Evolutionary conservation across 2,888 invertebrate species (phyloP).

Genomic region (Amphipoea lucens): DNA sequence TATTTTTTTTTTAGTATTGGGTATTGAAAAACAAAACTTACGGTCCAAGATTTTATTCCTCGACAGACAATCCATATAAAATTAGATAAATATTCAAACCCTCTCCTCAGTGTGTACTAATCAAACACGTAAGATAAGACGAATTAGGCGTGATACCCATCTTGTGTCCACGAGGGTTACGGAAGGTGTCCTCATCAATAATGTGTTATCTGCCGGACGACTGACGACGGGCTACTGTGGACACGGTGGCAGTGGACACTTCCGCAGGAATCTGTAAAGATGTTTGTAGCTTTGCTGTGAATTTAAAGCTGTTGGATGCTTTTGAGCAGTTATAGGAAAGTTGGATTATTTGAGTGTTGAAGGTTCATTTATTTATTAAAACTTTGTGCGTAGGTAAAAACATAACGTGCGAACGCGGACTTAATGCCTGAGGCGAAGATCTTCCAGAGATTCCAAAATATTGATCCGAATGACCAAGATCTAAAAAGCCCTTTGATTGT

Average conservation of each 20-base stretch:
- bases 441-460: no score
- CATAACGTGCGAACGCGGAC: no score
- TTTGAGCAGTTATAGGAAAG: neutral
- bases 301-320: neutral
- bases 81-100: neutral
- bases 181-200: conserved; percentile 77
- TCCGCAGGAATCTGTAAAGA: conserved; percentile 38
- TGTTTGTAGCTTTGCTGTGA: neutral
- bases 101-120: conserved; percentile 30
- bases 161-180: conserved; percentile 58
- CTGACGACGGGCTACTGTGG: conserved; percentile 79
- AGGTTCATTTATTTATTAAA: neutral
- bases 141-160: conserved; percentile 62
- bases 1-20: no score
- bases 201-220: conserved; percentile 76
- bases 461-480: no score
- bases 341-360: neutral
- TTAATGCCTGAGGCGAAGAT: no score
- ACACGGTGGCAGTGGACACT: conserved; percentile 69
- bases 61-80: neutral
- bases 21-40: neutral
- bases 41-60: neutral
- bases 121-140: conserved; percentile 57
- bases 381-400: no score
- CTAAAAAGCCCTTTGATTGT: no score